Conservation (phyloP, 1,140 invertebrate species). For the Ptiloglossa arizonensis region DNA sequence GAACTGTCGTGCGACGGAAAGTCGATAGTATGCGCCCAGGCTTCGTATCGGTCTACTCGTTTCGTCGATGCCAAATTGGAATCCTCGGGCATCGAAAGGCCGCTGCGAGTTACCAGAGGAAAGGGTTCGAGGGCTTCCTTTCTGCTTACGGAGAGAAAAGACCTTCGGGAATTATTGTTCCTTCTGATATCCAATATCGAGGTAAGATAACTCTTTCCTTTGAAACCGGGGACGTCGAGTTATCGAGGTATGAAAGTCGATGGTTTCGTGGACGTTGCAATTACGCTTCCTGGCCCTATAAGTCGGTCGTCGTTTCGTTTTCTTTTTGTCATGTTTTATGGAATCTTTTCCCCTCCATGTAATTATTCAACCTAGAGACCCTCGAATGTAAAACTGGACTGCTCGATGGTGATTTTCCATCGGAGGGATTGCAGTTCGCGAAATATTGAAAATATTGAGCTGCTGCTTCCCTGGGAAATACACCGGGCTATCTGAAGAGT, state of each 20-base stretch:
- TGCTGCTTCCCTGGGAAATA: too few relatives aligned
- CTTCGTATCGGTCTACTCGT: too few relatives aligned
- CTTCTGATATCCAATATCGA: slow-evolving; percentile 59
- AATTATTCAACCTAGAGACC: neutral
- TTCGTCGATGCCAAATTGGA: slow-evolving; percentile 48
- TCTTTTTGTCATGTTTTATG: neutral
- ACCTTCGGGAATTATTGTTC: slow-evolving; percentile 57
- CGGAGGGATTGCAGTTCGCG: too few relatives aligned
- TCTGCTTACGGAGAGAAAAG: slow-evolving; percentile 27
- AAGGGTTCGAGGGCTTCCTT: slow-evolving; percentile 8
- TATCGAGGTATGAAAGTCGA: slow-evolving; percentile 29
- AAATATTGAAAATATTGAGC: neutral
- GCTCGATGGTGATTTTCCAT: neutral
- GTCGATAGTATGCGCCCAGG: too few relatives aligned
- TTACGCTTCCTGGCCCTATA: slow-evolving; percentile 29
- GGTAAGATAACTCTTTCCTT: slow-evolving; percentile 61
- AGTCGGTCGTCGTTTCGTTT: neutral
- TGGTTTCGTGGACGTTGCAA: slow-evolving; percentile 52
- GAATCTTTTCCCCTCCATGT: neutral
- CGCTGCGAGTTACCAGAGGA: slow-evolving; percentile 43
- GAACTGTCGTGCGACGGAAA: too few relatives aligned
- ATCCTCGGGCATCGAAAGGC: slow-evolving; percentile 8
- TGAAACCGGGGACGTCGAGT: slow-evolving; percentile 26
- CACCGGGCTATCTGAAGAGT: too few relatives aligned
- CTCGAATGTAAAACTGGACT: neutral